Base-by-base conservation (phyloP, 2,797 vertebrate species). In the Adelosebastes latens region DNA sequence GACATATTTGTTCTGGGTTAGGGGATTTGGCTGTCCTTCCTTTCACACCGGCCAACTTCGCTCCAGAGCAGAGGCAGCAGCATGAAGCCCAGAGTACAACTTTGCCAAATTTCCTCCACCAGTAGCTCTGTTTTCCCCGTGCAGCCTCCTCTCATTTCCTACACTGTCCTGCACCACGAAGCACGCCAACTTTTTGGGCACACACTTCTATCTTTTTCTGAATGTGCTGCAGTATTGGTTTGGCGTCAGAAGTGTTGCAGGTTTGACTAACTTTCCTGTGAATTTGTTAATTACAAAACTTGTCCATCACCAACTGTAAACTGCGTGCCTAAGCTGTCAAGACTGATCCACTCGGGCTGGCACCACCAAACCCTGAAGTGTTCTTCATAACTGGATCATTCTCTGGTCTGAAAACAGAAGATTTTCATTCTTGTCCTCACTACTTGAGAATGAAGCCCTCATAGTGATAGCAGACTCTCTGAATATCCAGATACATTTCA, bases 21-120 rank as follows among this genome's bases (percentile, higher is more conserved):
- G 71, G 84, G 87, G 89, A 83, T 85, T 93, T 94, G 90, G 92
- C 92, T n/a, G 84, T 86, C 87, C 87, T 90, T 89, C 65, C 77
- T 77, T 49, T 84, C 75, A 68, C 82, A 55, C 55, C 56, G 55
- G 88, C 89, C 93, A 91, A 83, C 72, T 82, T 52, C 29, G 79
- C 88, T 90, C 82, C 89, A 85, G 84, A 92, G 84, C 87, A 86
- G 76, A 89, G 81, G 80, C 90, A 88, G 80, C 88, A 90, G 88
- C 73, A 53, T 85, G 87, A 78, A 91, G 85, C 88, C 88, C 88
- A 75, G 78, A 77, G 70, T 29, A 4, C 52, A 59, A 77, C 84
- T 84, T 81, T 84, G 90, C 91, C 91, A 93, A 82, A 81, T 88
- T 87, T 68, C 73, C 75, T 82, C 82, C 72, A 89, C 81, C 77